phyloP scores from a whole-genome alignment of 2,113 vertebrate genomes.

The Gasterosteus nipponicus region DNA sequence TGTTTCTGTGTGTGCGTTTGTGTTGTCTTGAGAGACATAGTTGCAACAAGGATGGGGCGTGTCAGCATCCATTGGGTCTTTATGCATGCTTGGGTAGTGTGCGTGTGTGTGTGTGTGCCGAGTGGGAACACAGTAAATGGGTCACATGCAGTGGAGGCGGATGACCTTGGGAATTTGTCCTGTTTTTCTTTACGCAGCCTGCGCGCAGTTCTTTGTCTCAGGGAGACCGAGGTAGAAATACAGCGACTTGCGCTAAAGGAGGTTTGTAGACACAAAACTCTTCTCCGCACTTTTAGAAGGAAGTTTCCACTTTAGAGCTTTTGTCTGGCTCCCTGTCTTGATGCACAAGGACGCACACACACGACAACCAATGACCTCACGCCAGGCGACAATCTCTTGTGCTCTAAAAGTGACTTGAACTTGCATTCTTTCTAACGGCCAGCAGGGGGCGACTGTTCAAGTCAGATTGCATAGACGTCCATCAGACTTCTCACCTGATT shows the following conservation, averaged over 20 bases:
- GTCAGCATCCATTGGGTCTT: conserved; percentile 21
- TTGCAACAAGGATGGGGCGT: conserved; percentile 29
- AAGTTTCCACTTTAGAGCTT: background rate
- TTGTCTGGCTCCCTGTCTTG: background rate
- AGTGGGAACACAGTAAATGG: conserved; percentile 71
- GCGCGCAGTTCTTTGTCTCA: conserved; percentile 58
- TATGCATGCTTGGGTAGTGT: conserved; percentile 51
- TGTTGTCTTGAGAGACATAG: conserved; percentile 11
- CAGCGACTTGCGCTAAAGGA: background rate
- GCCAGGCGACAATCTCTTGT: background rate
- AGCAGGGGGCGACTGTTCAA: background rate
- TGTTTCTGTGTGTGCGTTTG: conserved; percentile 22
- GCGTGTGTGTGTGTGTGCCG: conserved; percentile 22
- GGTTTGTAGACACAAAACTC: conserved; percentile 4
- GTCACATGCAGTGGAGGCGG: conserved; percentile 69
- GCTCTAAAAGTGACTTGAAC: background rate
- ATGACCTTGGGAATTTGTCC: conserved; percentile 78
- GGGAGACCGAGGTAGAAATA: conserved; percentile 11
- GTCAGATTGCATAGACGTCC: background rate
- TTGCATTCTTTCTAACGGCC: background rate
- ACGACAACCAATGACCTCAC: background rate
- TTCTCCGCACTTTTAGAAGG: background rate
- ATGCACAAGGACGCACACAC: background rate
- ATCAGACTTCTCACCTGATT: background rate
- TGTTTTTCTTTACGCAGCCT: conserved; percentile 64